Base-by-base conservation (phyloP, 2,888 invertebrate species). In the Drosophila vallismaia region DNA sequence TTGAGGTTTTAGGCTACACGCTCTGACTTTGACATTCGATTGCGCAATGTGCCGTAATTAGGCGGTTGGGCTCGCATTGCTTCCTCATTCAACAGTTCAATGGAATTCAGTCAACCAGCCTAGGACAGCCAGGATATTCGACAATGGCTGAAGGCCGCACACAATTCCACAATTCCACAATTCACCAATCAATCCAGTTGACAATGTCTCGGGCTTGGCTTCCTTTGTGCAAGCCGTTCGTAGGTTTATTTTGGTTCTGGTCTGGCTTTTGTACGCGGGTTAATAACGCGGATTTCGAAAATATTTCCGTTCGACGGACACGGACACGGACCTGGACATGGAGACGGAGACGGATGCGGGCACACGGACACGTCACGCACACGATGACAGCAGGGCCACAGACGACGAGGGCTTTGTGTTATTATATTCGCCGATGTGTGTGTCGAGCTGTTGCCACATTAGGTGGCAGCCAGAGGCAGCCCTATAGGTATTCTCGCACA, bases 1-100 rank as follows among this genome's bases (percentile, higher is more conserved):
- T 38, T 55, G 38, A 24, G 44, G 12, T 28, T 28, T 33, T 58
- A 45, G 28, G 49, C 54, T 50, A 48, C 44, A 26, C 19, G 19
- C 38, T 33, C 56, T 31, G 57, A 48, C 52, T 50, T 57, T 57
- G 79, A 64, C 64, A 70, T 69, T 82, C 79, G 86, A 85, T 82
- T 87, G 82, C 82, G 87, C 82, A 82, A 87, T 82, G 83, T 73
- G 66, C 83, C 67, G 73, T 85, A 79, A 87, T 87, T 86, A 79
- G 57, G 63, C 64, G 50, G 64, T 29, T 26, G 31, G 10, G n/a
- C 46, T 29, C 9, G 29, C 49, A 59, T 46, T 36, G 36, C 19
- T 12, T 6, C 19, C 31, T 46, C 50, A 67, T 45, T 68, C 71
- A 52, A 59, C 62, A 58, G 62, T 53, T 71, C 62, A 31, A 29